A percentile compares a stretch with the other conserved stretches of the same genome.
phyloP scores from a whole-genome alignment of 2,113 vertebrate species.

The Eulemur rufifrons region DNA sequence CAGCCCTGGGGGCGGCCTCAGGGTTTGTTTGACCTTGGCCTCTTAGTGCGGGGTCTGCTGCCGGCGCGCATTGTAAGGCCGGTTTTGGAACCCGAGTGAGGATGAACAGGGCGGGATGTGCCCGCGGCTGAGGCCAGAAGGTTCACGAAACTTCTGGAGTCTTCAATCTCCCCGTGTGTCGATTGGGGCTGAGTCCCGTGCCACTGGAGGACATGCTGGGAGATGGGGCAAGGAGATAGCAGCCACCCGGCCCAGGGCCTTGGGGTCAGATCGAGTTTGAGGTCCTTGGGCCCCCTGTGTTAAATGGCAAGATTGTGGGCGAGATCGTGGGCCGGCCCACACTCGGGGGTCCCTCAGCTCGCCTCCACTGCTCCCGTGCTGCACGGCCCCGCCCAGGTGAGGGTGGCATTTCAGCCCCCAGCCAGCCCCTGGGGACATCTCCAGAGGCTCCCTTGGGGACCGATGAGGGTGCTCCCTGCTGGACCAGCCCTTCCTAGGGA shows the following conservation, averaged over 20 bases:
- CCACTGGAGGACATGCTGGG: background rate
- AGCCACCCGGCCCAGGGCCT: fast-evolving
- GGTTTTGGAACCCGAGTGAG: background rate
- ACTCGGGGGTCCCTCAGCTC: no score
- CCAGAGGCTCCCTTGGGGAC: background rate
- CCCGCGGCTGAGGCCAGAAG: background rate
- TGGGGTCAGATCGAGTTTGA: background rate
- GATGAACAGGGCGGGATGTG: no score
- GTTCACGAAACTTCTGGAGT: background rate
- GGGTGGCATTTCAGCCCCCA: background rate
- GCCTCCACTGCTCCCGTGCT: background rate
- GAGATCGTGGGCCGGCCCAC: no score
- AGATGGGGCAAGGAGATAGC: background rate
- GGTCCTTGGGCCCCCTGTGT: background rate
- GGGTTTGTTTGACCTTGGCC: background rate
- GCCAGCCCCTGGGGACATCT: background rate
- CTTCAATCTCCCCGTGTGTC: background rate
- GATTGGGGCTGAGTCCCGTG: background rate
- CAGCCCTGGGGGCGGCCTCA: fast-evolving
- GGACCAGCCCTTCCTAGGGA: background rate
- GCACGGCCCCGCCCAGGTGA: background rate
- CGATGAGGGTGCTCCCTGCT: background rate
- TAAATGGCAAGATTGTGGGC: background rate
- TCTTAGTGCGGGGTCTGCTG: fast-evolving
- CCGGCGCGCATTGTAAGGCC: fast-evolving